Evolutionary conservation across 2,888 invertebrate genomes (phyloP).

Genomic region (Agriopis leucophaearia): DNA sequence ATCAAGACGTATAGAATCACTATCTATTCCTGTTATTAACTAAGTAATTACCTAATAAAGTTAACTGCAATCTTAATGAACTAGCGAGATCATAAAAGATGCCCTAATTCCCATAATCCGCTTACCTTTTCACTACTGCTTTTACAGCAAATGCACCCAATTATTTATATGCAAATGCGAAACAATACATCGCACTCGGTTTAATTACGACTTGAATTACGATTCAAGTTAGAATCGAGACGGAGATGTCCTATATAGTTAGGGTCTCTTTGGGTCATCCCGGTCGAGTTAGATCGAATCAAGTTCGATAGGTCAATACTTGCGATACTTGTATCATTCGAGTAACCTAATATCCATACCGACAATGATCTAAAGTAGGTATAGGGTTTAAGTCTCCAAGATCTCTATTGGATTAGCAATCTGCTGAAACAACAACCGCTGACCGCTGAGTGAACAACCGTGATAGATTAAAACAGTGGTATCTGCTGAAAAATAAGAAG

Average conservation of each 20-base stretch:
- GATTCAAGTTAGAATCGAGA: conserved; percentile 66
- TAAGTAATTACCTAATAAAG: neutral
- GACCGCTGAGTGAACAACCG: too few species aligned
- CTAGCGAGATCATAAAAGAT: neutral
- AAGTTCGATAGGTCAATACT: conserved; percentile 65
- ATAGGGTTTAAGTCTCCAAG: neutral
- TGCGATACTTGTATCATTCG: conserved; percentile 53
- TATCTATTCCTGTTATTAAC: neutral
- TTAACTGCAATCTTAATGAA: conserved; percentile 1
- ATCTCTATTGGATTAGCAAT: neutral
- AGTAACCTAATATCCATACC: conserved; percentile 41
- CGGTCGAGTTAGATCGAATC: conserved; percentile 59
- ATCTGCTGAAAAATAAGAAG: too few species aligned
- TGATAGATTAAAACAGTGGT: too few species aligned
- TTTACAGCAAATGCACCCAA: conserved; percentile 48
- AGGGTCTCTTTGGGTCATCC: conserved; percentile 78
- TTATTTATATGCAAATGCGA: conserved; percentile 50
- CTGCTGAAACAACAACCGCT: too few species aligned
- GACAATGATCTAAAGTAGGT: conserved; percentile 15
- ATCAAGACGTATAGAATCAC: neutral
- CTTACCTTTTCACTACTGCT: conserved; percentile 28
- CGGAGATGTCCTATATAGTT: conserved; percentile 80
- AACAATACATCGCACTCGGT: conserved; percentile 63
- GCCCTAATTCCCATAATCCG: conserved; percentile 23
- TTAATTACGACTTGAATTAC: conserved; percentile 80